Base-by-base conservation (phyloP, 1,140 invertebrate genomes). In the Cyrtorhinus lividipennis region DNA sequence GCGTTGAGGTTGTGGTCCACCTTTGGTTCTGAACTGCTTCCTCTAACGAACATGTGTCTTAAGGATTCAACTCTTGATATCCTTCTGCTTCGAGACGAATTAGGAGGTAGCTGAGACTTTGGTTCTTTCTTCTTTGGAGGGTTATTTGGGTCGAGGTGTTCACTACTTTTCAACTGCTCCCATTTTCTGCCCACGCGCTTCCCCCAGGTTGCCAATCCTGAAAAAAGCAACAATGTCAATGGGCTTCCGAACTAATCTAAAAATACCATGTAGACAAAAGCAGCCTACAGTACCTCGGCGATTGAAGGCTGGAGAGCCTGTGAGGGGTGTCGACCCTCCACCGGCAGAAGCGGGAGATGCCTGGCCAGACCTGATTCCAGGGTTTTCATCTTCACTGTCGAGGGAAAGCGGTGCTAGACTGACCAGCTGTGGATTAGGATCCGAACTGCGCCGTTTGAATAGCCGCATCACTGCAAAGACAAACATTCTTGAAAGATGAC, bases 171-270 rank as follows among this genome's bases (percentile, higher is more conserved):
- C 30, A 83, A 68, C 64, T 82, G 77, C 44, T 83, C 81, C 79
- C 80, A 82, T 69, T 79, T 80, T 62, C 73, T 73, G n/a, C 79
- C 80, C 30, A 83, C 78, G 71, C 78, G 80, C 69, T 76, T 79
- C 30, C 82, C 80, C 82, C 81, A 83, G n/a, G 81, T 81, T 3
- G 81, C 77, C 57, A 82, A 73, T 68, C 78, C 81, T 82, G 64
- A 27, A 69, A 53, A 53, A n/a, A n/a, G n/a, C n/a, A n/a, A n/a
- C n/a, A n/a, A n/a, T n/a, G n/a, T n/a, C n/a, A n/a, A n/a, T n/a
- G n/a, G n/a, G n/a, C n/a, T n/a, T n/a, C n/a, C n/a, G n/a, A n/a
- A n/a, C n/a, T n/a, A n/a, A n/a, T n/a, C n/a, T n/a, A n/a, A n/a
- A n/a, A n/a, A n/a, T n/a, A n/a, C n/a, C n/a, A n/a, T n/a, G n/a